Evolutionary conservation across 2,888 invertebrate genomes (phyloP), one percentile per base, ranked within the genome.

Genomic region (Abrostola tripartita): DNA sequence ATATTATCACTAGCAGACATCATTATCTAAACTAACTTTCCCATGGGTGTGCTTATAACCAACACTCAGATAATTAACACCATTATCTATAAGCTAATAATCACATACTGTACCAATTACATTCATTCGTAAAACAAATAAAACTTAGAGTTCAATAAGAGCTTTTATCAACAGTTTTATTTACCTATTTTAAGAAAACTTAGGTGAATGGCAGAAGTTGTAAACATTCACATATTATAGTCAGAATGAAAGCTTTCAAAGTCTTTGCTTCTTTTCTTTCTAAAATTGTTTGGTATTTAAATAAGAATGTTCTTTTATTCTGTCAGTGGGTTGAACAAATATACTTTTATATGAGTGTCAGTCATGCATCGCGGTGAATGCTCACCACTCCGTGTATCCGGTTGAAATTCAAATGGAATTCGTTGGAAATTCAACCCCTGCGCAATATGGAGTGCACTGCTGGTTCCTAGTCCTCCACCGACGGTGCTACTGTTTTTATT

Each of bases 361-460:
- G 65, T 76, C 55, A 71, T 71, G 58, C 52, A 59, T 51, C 58
- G 55, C 38, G 71, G 65, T 50, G 55, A 76, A 71, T 65, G 76
- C 58, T 72, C 59, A 59, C 65, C 52, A 40, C 55, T 64, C 52
- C 44, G 55, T 56, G 72, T 52, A 59, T 44, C 41, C 55, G 55
- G 37, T 55, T 56, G 76, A 76, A 71, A 76, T 71, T 72, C 76
- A 65, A 76, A 71, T 65, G 71, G 76, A 76, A 71, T 71, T 76
- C 59, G 76, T 71, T 56, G 54, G 58, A 47, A 75, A 59, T 76
- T 71, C 72, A 65, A 53, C 66, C 36, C 24, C 55, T 35, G 44
- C 52, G 44, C 55, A 38, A 14, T 76, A 56, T 53, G 38, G 35
- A 76, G 76, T 59, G 76, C 58, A 49, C 44, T 40, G 36, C 56